These are phyloP conservation scores for Aldabrachelys gigantea DNA, from an alignment of 2,113 vertebrate genomes.

Conservation along the genomic window DNA sequence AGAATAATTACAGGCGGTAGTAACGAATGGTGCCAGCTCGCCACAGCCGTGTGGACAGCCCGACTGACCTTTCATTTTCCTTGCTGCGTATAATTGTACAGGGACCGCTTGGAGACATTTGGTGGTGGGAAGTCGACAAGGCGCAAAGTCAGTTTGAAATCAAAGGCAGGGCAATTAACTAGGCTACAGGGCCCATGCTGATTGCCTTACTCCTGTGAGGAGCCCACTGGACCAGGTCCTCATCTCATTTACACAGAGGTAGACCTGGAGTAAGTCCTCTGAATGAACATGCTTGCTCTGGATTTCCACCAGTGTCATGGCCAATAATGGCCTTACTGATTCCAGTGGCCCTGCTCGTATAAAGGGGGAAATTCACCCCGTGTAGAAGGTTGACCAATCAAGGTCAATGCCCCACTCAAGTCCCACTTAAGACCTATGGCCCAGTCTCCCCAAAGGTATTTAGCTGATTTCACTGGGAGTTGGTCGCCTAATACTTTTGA, in stretches of 20 bases:
- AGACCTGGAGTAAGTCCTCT: neutral
- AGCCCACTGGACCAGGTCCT: neutral
- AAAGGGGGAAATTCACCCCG: neutral
- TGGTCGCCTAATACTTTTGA: neutral
- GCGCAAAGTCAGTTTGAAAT: neutral
- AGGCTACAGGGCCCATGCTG: neutral
- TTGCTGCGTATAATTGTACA: rapidly evolving
- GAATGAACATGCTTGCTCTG: neutral
- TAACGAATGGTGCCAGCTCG: neutral
- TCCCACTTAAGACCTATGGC: neutral
- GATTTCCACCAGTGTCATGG: neutral
- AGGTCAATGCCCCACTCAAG: neutral
- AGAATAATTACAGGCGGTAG: neutral
- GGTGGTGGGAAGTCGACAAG: neutral
- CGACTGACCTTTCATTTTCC: rapidly evolving
- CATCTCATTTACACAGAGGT: neutral
- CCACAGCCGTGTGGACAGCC: rapidly evolving
- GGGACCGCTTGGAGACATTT: neutral
- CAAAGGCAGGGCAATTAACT: neutral
- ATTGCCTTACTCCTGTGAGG: neutral
- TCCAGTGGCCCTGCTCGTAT: neutral
- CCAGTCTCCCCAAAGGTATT: neutral
- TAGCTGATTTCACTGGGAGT: neutral
- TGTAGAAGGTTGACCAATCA: neutral
- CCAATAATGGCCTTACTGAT: neutral